A percentile compares a stretch with the other conserved stretches of the same genome.
These are phyloP conservation scores for Ariolimax columbianus DNA, from an alignment of 2,888 invertebrate species.

Conservation along the genomic window DNA sequence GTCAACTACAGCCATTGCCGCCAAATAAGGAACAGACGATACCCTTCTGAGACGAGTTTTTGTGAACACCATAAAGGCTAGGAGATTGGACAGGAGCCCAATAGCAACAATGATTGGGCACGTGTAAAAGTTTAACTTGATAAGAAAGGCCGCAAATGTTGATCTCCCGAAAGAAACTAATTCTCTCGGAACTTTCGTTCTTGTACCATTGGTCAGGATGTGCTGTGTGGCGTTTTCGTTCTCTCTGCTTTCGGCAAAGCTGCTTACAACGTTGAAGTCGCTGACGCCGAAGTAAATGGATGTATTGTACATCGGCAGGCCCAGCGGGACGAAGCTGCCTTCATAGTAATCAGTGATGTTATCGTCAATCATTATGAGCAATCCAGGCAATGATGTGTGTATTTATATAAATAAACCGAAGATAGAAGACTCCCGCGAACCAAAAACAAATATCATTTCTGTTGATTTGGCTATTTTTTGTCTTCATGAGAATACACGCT, in stretches of 20 bases:
- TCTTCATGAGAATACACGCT: background rate
- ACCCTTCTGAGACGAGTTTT: constrained; percentile 85
- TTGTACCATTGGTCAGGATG: constrained; percentile 31
- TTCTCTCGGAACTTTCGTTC: background rate
- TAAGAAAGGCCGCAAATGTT: background rate
- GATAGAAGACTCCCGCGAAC: background rate
- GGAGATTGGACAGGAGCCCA: constrained; percentile 86
- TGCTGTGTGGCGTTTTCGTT: constrained; percentile 26
- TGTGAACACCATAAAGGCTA: constrained; percentile 87
- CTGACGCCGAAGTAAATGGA: background rate
- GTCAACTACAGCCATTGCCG: constrained; percentile 88
- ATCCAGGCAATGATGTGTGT: background rate
- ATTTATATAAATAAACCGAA: background rate
- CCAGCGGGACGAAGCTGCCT: background rate
- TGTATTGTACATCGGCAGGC: background rate
- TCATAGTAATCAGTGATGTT: background rate
- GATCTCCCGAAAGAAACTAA: background rate
- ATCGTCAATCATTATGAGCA: background rate
- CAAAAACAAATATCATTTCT: background rate
- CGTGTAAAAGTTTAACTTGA: constrained; percentile 81
- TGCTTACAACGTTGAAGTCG: background rate
- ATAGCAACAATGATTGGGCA: constrained; percentile 85
- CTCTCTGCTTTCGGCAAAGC: background rate
- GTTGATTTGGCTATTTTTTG: background rate
- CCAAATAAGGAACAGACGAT: constrained; percentile 89